phyloP scores from a whole-genome alignment of 30 jellyfish, hydroid and myxozoan genomes.

The Cassiopea andromeda region DNA sequence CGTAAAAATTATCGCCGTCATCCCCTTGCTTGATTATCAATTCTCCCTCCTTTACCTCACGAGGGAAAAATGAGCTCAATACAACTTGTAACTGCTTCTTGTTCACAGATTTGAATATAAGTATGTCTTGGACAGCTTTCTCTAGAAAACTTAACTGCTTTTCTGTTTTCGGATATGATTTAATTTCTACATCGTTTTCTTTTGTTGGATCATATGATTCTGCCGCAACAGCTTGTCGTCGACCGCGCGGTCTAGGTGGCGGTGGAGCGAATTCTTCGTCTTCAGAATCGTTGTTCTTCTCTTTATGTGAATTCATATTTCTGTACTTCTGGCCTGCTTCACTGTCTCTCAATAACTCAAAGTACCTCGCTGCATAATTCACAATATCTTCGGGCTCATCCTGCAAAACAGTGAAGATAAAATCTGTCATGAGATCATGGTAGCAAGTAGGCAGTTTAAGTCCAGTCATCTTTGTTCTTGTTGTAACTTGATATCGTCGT shows the following conservation, averaged over 20 bases:
- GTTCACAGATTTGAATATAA: constrained; percentile 87
- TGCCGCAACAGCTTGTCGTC: constrained; percentile 99
- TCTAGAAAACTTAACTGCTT: constrained; percentile 81
- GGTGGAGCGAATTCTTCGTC: constrained; percentile 77
- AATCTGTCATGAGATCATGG: constrained; percentile 63
- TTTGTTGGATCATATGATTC: constrained; percentile 96
- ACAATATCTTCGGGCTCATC: constrained; percentile 86
- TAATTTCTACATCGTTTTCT: constrained; percentile 79
- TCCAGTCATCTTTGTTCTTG: constrained; percentile 29
- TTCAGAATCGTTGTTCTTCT: constrained; percentile 44
- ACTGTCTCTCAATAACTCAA: constrained; percentile 50
- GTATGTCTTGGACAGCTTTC: constrained; percentile 84
- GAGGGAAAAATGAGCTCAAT: constrained; percentile 85
- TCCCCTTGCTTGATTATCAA: constrained; percentile 93
- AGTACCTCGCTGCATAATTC: constrained; percentile 71
- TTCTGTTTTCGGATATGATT: constrained; percentile 82
- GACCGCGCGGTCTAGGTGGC: constrained; percentile 84
- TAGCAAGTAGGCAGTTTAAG: constrained; percentile 50
- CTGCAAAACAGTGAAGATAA: constrained; percentile 76
- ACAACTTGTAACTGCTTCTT: constrained; percentile 75
- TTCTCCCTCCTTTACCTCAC: constrained; percentile 74
- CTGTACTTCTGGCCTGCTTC: constrained; percentile 67
- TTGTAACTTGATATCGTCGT: neutral
- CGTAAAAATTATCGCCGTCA: constrained; percentile 97
- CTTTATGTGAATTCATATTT: neutral